A percentile compares a stretch with the other conserved stretches of the same genome.
These are phyloP conservation scores for Choristoneura fumiferana DNA, from an alignment of 1,140 invertebrate species.

Conservation along the genomic window DNA sequence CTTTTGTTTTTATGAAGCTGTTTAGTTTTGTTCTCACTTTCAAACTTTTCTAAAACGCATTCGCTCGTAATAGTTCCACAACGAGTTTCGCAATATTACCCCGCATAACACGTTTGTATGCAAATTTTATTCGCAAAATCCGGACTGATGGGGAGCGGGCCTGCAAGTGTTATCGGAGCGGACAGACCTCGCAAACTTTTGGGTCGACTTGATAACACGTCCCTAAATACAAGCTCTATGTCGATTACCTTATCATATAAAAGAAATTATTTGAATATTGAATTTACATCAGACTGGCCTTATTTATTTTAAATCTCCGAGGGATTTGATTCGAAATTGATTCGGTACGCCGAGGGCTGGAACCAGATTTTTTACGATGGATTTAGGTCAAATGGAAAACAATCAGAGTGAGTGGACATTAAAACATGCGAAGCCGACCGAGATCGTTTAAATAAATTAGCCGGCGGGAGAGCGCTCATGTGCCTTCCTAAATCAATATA, in stretches of 20 bases:
- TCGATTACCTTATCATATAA: conserved; percentile 44
- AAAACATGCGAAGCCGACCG: conserved; percentile 30
- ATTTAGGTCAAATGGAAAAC: conserved; percentile 37
- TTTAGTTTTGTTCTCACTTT: too few relatives aligned
- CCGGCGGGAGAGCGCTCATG: neutral
- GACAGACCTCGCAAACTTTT: conserved; percentile 48
- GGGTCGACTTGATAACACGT: conserved; percentile 62
- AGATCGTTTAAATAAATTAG: conserved; percentile 40
- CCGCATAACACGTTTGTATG: conserved; percentile 61
- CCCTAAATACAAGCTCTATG: conserved; percentile 33
- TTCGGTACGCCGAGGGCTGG: neutral
- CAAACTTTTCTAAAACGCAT: neutral
- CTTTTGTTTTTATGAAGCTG: too few relatives aligned
- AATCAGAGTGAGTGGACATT: conserved; percentile 50
- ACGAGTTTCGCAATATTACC: conserved; percentile 44
- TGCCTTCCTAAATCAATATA: conserved; percentile 14
- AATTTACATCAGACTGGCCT: conserved; percentile 31
- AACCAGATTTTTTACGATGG: conserved; percentile 25
- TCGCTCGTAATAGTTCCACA: conserved; percentile 31
- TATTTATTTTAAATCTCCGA: conserved; percentile 10
- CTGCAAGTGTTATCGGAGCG: conserved; percentile 51
- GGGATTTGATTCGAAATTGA: conserved; percentile 18
- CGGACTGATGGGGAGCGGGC: conserved; percentile 60
- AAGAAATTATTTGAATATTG: conserved; percentile 37
- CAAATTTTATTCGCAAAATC: conserved; percentile 68